Conservation (phyloP, 2,888 invertebrate species). For the Xanthorhoe spadicearia region DNA sequence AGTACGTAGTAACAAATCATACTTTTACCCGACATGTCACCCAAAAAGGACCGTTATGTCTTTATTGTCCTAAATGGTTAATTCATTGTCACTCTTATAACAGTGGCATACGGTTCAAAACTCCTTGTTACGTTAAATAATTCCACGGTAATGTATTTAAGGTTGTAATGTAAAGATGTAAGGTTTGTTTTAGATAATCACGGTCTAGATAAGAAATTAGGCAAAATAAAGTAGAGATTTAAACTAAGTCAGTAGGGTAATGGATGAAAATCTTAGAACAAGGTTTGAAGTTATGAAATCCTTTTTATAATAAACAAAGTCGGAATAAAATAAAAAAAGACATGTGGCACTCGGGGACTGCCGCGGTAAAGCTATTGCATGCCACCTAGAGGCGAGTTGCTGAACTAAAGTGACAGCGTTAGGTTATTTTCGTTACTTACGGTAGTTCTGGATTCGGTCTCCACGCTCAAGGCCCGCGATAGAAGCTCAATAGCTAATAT, state of each 20-base stretch:
- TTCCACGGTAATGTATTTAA: background rate
- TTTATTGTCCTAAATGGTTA: conserved; percentile 14
- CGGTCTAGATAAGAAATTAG: conserved; percentile 18
- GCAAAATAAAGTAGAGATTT: conserved; percentile 17
- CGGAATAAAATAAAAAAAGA: too few relatives aligned
- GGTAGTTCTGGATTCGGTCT: too few relatives aligned
- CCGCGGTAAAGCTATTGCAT: too few relatives aligned
- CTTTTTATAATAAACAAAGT: background rate
- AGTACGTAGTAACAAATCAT: conserved; percentile 3
- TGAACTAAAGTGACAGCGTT: too few relatives aligned
- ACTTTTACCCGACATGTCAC: conserved; percentile 11
- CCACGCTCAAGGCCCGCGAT: too few relatives aligned
- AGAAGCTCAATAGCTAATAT: too few relatives aligned
- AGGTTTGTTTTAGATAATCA: conserved; percentile 11
- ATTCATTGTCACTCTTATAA: conserved; percentile 7
- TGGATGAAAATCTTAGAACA: conserved; percentile 4
- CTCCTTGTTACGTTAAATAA: background rate
- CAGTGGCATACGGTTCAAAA: conserved; percentile 5
- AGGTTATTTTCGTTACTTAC: too few relatives aligned
- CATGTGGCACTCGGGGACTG: too few relatives aligned
- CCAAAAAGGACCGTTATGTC: conserved; percentile 14
- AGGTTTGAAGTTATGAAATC: conserved; percentile 1
- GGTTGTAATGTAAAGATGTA: background rate
- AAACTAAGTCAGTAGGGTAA: conserved; percentile 14
- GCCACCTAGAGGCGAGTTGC: too few relatives aligned